Base-by-base conservation (phyloP, 2,888 invertebrate genomes). In the Barypeithes pellucidus region DNA sequence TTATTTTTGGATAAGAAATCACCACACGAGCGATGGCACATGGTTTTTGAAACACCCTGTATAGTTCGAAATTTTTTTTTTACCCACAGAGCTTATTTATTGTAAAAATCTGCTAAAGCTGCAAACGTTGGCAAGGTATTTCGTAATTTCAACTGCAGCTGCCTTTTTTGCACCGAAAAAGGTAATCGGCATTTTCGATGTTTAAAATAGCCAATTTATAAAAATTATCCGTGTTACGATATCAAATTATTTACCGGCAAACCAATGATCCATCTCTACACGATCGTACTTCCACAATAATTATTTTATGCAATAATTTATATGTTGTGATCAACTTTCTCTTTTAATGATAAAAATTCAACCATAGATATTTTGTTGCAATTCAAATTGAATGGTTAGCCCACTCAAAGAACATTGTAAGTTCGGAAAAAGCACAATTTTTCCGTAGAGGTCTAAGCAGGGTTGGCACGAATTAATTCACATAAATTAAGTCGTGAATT, bases 191-290 rank as follows among this genome's bases (percentile, higher is more conserved):
- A 16, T 45, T 45, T 45, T 45, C 12, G 14, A 16, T 12, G 39
- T 39, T 45, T 3, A 45, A 45, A 45, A 45, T 16, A 16, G 14
- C 16, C 16, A 45, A 45, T 45, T 45, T 45, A 45, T 16, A 45
- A 16, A 45, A 45, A 45, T 39, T 45, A 45, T 45, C 4, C n/a
- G n/a, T 41, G 41, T 41, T 41, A 41, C 41, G 2, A n/a, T n/a
- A n/a, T 39, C 2, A 39, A 41, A 4, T n/a, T 16, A 45, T 16
- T 45, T 45, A 14, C 16, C 16, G 2, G 2, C 14, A 16, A 45
- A 36, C 2, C 2, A 36, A 36, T 7, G 12, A 8, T 36, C 3
- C 9, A 14, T 2, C 3, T 43, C 14, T 43, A 2, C 9, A 3
- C 9, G 3, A 12, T 41, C 41, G 14, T 45, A 45, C 3, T 16